Evolutionary conservation across 2,797 vertebrate genomes (phyloP), one percentile per base, ranked within the genome.

Genomic region (Phoebastria nigripes): DNA sequence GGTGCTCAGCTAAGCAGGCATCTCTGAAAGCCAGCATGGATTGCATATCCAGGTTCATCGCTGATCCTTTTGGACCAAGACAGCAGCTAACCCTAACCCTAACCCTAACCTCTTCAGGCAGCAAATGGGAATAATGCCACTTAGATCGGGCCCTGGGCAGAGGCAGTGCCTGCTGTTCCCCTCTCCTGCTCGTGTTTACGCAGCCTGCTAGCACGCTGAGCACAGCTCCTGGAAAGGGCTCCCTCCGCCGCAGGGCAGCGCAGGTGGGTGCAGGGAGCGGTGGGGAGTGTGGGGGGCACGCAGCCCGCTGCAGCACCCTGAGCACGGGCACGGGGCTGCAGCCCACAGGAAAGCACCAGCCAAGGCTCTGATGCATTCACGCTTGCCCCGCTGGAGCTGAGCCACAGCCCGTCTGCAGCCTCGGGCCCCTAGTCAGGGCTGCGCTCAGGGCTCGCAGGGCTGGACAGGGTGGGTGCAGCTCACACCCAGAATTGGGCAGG

Each of bases 71-170:
- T 6, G 51, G 29, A 63, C 6, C 31, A n/a, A 15, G 35, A n/a
- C 10, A 49, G 46, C 29, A 65, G 46, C 54, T 44, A 29, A 47
- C 16, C 42, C 18, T 28, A 31, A 26, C 58, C 18, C 47, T 39
- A 25, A 42, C 16, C 37, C 35, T 18, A 35, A 18, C 35, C 35
- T 39, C 46, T 69, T 26, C 31, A 15, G 35, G 31, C 28, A 49
- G n/a, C 29, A 25, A 24, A 16, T 0, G 26, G 49, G 33, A 62
- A 9, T 3, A 22, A 46, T 1, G 17, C 17, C 21, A 3, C 70
- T 35, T 2, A 4, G 2, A 8, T 6, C 2, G 4, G 29, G 5
- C 22, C 29, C 66, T 3, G 35, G 28, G 62, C 35, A 51, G 29
- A 3, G 58, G 59, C 54, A 20, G 41, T 3, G 56, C 21, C 35